These are phyloP conservation scores for Porites australiensis DNA, from an alignment of 64 coral and sea anemone species.

Conservation along the genomic window DNA sequence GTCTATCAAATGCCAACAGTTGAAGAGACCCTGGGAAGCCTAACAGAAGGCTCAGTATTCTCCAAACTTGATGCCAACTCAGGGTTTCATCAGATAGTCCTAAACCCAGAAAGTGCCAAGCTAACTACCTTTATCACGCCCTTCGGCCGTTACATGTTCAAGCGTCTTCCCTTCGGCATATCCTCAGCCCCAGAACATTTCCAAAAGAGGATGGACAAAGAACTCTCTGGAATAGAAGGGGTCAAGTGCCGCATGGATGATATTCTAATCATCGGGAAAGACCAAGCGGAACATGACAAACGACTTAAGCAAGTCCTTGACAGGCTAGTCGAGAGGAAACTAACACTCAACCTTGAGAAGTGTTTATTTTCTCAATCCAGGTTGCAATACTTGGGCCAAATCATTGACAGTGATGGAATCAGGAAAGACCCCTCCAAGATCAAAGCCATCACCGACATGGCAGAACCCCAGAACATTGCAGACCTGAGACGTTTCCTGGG, in stretches of 20 bases:
- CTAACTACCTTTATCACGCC: constrained; percentile 69
- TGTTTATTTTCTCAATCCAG: constrained; percentile 48
- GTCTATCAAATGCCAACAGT: constrained; percentile 39
- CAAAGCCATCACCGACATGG: constrained; percentile 6
- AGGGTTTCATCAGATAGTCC: constrained; percentile 42
- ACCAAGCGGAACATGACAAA: constrained; percentile 53
- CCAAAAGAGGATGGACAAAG: constrained; percentile 66
- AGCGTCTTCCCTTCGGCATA: constrained; percentile 39
- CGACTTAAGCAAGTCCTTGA: constrained; percentile 26
- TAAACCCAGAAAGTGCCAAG: constrained; percentile 41
- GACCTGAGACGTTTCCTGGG: no score
- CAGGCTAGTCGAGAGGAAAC: constrained; percentile 6
- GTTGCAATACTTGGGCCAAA: constrained; percentile 43
- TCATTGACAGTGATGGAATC: constrained; percentile 46
- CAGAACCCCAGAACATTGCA: no score
- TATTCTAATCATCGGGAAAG: constrained; percentile 23
- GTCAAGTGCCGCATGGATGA: constrained; percentile 37
- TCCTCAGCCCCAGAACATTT: constrained; percentile 51
- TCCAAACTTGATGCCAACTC: constrained; percentile 59
- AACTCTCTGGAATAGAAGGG: constrained; percentile 17
- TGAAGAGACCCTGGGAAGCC: constrained; percentile 25
- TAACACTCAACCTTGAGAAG: constrained; percentile 54
- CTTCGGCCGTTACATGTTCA: constrained; percentile 52
- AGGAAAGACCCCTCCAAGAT: constrained; percentile 41
- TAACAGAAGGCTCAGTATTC: constrained; percentile 5